Conservation (phyloP, 2,797 vertebrate genomes). For the Aldrovandia affinis region DNA sequence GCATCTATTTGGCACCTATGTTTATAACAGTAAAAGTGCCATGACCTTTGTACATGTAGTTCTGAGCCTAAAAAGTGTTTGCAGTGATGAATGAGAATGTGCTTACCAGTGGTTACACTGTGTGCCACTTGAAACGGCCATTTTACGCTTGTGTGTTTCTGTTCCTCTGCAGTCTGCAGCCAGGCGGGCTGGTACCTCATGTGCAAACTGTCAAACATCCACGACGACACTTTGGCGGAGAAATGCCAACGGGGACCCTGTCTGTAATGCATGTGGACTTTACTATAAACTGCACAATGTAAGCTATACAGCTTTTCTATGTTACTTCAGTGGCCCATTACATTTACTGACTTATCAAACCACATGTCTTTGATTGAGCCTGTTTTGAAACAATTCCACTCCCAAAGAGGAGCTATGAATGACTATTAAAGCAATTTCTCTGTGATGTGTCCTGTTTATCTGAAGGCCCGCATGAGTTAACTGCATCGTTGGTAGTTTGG, state of each 20-base stretch:
- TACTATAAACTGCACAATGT: conserved; percentile 99
- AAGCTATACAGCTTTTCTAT: conserved; percentile 75
- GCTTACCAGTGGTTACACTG: no score
- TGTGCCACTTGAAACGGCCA: not conserved
- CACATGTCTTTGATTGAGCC: not conserved
- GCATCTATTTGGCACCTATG: conserved; percentile 55
- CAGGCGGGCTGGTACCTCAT: conserved; percentile 93
- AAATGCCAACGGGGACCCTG: conserved; percentile 96
- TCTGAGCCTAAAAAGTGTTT: not conserved
- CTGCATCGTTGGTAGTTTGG: not conserved
- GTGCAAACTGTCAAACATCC: conserved; percentile 98
- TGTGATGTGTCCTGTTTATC: no score
- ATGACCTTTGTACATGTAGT: conserved; percentile 43
- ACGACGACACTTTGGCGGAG: conserved; percentile 98
- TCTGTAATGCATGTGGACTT: conserved; percentile 97
- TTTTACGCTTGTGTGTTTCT: not conserved
- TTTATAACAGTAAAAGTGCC: conserved; percentile 63
- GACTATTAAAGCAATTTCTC: no score
- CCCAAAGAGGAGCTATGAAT: no score
- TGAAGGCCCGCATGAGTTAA: not conserved
- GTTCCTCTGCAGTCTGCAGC: conserved; percentile 84
- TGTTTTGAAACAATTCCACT: no score
- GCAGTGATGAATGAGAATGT: not conserved
- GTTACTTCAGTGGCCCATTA: conserved; percentile 50
- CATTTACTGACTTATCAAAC: conserved; percentile 37